Evolutionary conservation across 2,113 vertebrate species (phyloP), one percentile per base, ranked within the genome.

Genomic region (Corythornis vintsioides): DNA sequence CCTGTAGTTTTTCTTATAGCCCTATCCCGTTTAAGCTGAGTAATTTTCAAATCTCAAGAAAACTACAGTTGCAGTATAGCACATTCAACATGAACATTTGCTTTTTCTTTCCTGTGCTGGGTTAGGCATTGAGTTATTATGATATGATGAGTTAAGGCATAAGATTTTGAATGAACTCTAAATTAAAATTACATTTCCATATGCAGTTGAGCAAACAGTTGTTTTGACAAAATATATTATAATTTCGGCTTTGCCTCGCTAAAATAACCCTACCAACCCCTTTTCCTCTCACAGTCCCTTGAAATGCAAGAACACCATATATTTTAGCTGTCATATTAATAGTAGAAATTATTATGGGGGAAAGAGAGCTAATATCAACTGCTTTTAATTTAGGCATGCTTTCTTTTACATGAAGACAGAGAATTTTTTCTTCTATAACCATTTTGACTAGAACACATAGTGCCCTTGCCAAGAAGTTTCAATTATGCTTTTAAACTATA

Each of bases 401-500:
- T 93, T 93, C 61, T 93, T 76, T 92, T 80, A 91, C 33, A 83
- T 84, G 73, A 89, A 92, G 86, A 80, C 74, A 89, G 69, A 89
- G 59, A 94, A 92, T 84, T 56, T 55, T 53, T 92, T 79, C 69
- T 93, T 91, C 88, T 94, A 53, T 84, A 88, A 91, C 64, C 76
- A 84, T 92, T 96, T 94, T 87, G 80, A 95, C 87, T 90, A 86
- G 85, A 94, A 86, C 71, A 94, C 83, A 83, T 80, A 93, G 72
- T 75, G 69, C 16, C 79, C 29, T 83, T 86, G 93, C 91, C 87
- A 94, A 94, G 87, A 93, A 93, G 89, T 82, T 94, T 96, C 94
- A 96, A 94, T 92, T 96, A 91, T 95, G 92, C 73, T 93, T 96
- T 94, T 94, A 94, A 95, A 96, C 79, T 90, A 88, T 78, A 96